Evolutionary conservation across 2,888 invertebrate species (phyloP).

Genomic region (Ferrisia virgata): DNA sequence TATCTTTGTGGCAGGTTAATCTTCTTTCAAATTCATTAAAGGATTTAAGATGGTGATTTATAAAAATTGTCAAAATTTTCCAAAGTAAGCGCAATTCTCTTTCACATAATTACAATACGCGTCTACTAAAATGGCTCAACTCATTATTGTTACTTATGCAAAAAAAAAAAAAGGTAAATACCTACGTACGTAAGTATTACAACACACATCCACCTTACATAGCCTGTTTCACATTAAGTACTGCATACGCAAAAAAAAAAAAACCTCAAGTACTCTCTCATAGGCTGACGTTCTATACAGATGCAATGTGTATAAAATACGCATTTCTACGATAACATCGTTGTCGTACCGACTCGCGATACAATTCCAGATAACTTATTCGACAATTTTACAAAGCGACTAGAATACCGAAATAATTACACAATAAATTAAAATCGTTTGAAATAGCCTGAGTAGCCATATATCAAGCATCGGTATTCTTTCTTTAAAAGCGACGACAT

Average conservation of each 20-base stretch:
- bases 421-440: conserved; percentile 21
- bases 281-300: not conserved
- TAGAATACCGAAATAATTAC: conserved; percentile 28
- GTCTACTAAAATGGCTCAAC: too few species aligned
- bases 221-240: not conserved
- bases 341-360: not conserved
- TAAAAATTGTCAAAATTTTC: too few species aligned
- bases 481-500: conserved; percentile 26
- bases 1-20: too few species aligned
- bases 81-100: too few species aligned
- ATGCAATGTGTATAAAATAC: conserved; percentile 2
- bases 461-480: conserved; percentile 26
- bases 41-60: too few species aligned
- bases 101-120: too few species aligned
- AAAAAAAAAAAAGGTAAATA: too few species aligned
- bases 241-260: not conserved
- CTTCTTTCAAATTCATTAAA: too few species aligned
- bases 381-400: conserved; percentile 20
- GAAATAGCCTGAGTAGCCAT: conserved; percentile 2
- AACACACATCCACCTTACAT: too few species aligned
- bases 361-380: conserved; percentile 22
- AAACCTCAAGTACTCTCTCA: not conserved
- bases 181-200: not conserved
- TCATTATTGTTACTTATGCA: too few species aligned
- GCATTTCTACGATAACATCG: not conserved